phyloP scores from a whole-genome alignment of 2,888 invertebrate species.

The Galerucella pusilla region DNA sequence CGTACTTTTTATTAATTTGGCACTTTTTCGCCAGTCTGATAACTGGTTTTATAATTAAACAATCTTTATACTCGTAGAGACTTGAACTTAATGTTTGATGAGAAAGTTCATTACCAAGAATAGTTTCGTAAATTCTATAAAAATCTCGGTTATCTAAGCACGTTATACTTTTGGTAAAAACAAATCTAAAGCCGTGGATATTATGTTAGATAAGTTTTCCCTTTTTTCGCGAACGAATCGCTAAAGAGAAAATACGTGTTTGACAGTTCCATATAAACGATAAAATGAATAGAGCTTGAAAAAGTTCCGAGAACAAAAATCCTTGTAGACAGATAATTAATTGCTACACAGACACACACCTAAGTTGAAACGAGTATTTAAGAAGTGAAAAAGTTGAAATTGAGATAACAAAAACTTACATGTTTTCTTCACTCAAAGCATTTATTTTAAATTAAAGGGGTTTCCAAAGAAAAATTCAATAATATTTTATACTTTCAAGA shows the following conservation, averaged over 20 bases:
- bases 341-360: conserved; percentile 52
- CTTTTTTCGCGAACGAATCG: conserved; percentile 34
- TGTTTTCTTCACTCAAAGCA: conserved; percentile 43
- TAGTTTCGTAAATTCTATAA: neutral
- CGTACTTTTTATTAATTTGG: neutral
- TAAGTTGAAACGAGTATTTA: conserved; percentile 55
- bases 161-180: conserved; percentile 21
- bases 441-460: conserved; percentile 40
- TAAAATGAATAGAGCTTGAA: conserved; percentile 57
- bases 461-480: conserved; percentile 22
- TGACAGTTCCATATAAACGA: conserved; percentile 58
- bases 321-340: conserved; percentile 58
- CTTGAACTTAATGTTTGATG: neutral
- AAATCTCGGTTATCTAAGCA: conserved; percentile 3
- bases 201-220: conserved; percentile 44
- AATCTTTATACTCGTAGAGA: neutral
- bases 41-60: neutral
- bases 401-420: conserved; percentile 50
- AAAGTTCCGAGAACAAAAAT: conserved; percentile 57
- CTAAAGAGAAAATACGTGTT: conserved; percentile 47
- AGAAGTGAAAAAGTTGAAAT: conserved; percentile 54
- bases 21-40: neutral
- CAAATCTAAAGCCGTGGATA: conserved; percentile 36
- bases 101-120: neutral
- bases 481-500: neutral